Evolutionary conservation across 2,797 vertebrate genomes (phyloP), one percentile per base, ranked within the genome.

Genomic region (Eremophila alpestris): DNA sequence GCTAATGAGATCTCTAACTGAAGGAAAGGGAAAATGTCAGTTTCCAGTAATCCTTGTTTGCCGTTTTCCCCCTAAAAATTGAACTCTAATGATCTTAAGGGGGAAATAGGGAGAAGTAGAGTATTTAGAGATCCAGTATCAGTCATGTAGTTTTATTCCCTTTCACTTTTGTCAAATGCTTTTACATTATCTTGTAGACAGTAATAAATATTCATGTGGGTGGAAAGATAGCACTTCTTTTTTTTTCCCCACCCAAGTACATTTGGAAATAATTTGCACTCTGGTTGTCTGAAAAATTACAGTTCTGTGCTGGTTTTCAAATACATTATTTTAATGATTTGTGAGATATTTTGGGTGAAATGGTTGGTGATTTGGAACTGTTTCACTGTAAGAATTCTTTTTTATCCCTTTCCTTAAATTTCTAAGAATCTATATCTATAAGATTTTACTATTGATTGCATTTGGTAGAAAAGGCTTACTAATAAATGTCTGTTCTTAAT

Each of bases 171-270:
- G 69, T 94, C 79, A 85, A 84, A 95, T 69, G 54, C 71, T 79
- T 95, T 94, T 93, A 80, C 90, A 63, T 71, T 78, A n/a, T 89
- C 76, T 48, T 80, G 46, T 91, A 96, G 73, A 88, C 89, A 71
- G 68, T 70, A 85, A 95, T 96, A 96, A 96, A 95, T 92, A 94
- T 86, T 94, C 92, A 87, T 91, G 60, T 87, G 83, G 52, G 69
- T 90, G 65, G 67, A 87, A 96, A 95, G 84, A 89, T 54, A 65
- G 75, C 68, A 36, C 36, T 48, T 60, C 12, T 41, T 17, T 29
- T 79, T 36, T 76, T 55, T 56, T 82, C 15, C 15, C 41, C 30
- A n/a, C 29, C 30, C 19, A n/a, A 84, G 63, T 90, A 87, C 71
- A 68, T 95, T 92, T 83, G 73, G 76, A 93, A 90, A 73, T 89